These are phyloP conservation scores for Aricia artaxerxes DNA, from an alignment of 2,888 invertebrate species.

Conservation along the genomic window DNA sequence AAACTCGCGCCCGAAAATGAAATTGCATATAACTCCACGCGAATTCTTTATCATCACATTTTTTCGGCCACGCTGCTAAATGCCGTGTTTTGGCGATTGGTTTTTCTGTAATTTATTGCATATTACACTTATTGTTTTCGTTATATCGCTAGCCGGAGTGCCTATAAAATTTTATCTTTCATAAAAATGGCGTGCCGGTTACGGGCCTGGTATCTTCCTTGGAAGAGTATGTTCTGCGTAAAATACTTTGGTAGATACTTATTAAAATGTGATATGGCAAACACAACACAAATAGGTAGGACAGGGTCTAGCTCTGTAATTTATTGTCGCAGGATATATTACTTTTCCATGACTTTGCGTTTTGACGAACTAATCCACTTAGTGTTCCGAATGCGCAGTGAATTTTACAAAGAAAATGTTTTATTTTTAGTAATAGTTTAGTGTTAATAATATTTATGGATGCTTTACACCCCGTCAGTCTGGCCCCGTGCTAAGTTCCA, in stretches of 20 bases:
- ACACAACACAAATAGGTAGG: conserved; percentile 2
- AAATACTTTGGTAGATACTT: neutral
- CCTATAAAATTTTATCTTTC: conserved; percentile 12
- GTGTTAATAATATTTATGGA: too few relatives aligned
- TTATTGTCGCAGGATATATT: conserved; percentile 32
- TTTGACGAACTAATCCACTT: conserved; percentile 36
- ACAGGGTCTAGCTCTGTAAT: conserved; percentile 17
- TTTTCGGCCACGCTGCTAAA: conserved; percentile 6
- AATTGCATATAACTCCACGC: conserved; percentile 18
- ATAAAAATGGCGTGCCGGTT: conserved; percentile 5
- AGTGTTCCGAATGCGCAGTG: conserved; percentile 26
- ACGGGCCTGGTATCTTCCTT: neutral
- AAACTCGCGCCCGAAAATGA: conserved; percentile 14
- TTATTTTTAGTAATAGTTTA: too few relatives aligned
- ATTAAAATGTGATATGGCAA: neutral
- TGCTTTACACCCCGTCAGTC: too few relatives aligned
- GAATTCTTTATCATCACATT: neutral
- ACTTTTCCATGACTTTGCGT: conserved; percentile 33
- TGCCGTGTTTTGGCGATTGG: neutral
- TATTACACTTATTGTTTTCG: conserved; percentile 19
- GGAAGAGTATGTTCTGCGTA: neutral
- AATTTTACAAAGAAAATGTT: conserved; percentile 1
- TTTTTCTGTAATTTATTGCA: conserved; percentile 13
- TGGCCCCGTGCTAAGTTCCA: too few relatives aligned
- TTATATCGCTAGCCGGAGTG: neutral